Conservation (phyloP, 37 sponge, comb jelly and placozoan species). For the Halisarca cf. caerulea region DNA sequence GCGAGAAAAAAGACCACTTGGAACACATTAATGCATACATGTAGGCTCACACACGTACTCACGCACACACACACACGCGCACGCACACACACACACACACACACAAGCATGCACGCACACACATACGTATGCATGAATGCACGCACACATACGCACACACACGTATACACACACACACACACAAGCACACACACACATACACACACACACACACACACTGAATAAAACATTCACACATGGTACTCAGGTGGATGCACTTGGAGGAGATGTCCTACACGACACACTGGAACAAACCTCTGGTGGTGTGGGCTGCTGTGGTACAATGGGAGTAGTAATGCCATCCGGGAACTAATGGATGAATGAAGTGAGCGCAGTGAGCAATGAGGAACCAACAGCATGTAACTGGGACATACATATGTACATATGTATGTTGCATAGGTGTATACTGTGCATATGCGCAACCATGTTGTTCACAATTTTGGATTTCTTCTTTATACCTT, state of each 20-base stretch:
- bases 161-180: slow-evolving; percentile 7
- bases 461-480: too few species aligned
- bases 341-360: slow-evolving; percentile 25
- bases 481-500: too few species aligned
- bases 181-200: not conserved
- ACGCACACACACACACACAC: not conserved
- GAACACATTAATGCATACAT: not conserved
- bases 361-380: not conserved
- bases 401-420: too few species aligned
- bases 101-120: not conserved
- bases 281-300: too few species aligned
- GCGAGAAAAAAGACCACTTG: not conserved
- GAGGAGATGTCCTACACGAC: too few species aligned
- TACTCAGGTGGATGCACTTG: too few species aligned
- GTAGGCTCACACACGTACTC: not conserved
- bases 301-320: too few species aligned
- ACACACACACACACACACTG: not conserved
- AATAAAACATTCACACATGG: not conserved
- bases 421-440: too few species aligned
- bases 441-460: too few species aligned
- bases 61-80: too few species aligned
- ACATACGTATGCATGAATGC: slow-evolving; percentile 9
- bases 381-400: not conserved
- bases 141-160: slow-evolving; percentile 1
- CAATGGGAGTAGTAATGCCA: slow-evolving; percentile 7